Conservation (phyloP, 2,113 vertebrate genomes). For the Himantopus leucocephalus region DNA sequence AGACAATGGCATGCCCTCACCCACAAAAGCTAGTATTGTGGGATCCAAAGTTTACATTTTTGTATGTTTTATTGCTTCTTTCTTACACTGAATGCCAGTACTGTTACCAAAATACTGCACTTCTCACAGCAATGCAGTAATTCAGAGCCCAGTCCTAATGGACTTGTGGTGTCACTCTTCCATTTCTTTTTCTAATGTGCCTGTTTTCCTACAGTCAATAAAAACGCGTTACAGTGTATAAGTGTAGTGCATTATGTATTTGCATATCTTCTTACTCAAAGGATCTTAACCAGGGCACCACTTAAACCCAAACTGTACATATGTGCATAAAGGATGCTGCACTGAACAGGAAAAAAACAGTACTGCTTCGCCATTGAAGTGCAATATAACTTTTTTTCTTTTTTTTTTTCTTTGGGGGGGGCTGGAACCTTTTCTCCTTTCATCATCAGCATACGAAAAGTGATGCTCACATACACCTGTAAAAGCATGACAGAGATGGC, state of each 20-base stretch:
- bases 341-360: not conserved
- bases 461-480: not conserved
- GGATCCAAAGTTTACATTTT: not conserved
- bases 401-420: no score
- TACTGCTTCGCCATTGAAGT: not conserved
- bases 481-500: not conserved
- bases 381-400: not conserved
- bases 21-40: not conserved
- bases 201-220: not conserved
- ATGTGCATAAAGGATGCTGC: not conserved
- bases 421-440: not conserved
- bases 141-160: not conserved
- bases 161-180: not conserved
- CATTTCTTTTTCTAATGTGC: not conserved
- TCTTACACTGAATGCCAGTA: not conserved
- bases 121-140: not conserved
- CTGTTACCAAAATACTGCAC: not conserved
- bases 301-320: not conserved
- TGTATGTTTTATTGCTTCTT: not conserved
- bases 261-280: not conserved
- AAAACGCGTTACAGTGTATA: fast-evolving
- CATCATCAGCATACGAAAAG: not conserved
- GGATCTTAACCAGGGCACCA: not conserved
- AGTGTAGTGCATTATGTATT: not conserved
- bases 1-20: not conserved